Base-by-base conservation (phyloP, 2,113 vertebrate genomes). In the Chamaetylas fuelleborni region DNA sequence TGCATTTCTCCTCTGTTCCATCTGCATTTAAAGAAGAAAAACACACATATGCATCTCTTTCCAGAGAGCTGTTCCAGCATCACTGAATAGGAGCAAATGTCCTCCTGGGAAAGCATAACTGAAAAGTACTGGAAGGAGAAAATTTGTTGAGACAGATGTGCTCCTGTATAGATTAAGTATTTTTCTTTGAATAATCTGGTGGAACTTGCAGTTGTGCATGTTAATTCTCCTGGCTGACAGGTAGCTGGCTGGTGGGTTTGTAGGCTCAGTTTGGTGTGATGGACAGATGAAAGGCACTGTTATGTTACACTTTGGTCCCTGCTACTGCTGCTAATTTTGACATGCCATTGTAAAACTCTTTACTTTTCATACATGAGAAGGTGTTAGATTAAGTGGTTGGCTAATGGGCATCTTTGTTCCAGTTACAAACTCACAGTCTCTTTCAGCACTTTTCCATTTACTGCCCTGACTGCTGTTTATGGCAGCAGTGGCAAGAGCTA, bases 401-500 rank as follows among this genome's bases (percentile, higher is more conserved):
- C 90, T 96, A 78, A 90, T 60, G 20, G 20, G 29, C 1, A 2
- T 70, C 85, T 92, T 95, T 96, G 76, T 93, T 97, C 79, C 88
- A 83, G 85, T 47, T 42, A 64, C 60, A 83, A 93, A 86, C 50
- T 81, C 48, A 3, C 1, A 3, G 51, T 51, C 48, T 93, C 76
- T 96, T 94, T 94, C 94, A 94, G 61, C 88, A 78, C 88, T 90
- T 93, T 65, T 71, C 89, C 86, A 14, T 78, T 78, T 78, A 60
- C 51, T 83, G 67, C 74, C 56, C 56, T 56, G 67, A n/a, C 14
- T 71, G 77, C 80, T 88, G 88, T 95, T 96, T 56, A 79, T 84
- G 86, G 83, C 83, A 88, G 96, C 64, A 43, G 28, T 60, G 86
- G 91, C 86, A 93, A 93, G 54, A 31, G 36, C 62, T 19, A 4